A percentile compares a stretch with the other conserved stretches of the same genome.
Conservation (phyloP, 2,888 invertebrate species). For the Orgyia antiqua region DNA sequence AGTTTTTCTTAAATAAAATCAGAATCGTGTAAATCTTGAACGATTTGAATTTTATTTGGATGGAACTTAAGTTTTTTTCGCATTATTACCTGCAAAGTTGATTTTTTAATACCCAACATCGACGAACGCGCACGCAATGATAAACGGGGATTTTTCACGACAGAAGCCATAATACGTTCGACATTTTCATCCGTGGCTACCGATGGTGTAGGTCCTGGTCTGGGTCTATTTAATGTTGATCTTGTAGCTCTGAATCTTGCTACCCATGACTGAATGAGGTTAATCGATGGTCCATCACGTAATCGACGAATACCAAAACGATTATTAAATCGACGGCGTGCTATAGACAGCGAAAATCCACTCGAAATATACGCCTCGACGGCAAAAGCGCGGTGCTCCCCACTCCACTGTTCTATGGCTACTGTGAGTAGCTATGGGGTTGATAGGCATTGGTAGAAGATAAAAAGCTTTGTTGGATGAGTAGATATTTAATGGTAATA, state of each 20-base stretch:
- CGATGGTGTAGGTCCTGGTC: slow-evolving; percentile 2
- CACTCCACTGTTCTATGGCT: too few relatives aligned
- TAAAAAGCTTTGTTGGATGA: too few relatives aligned
- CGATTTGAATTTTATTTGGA: slow-evolving; percentile 4
- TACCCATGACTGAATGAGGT: too few relatives aligned
- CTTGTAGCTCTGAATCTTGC: neutral
- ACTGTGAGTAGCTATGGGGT: too few relatives aligned
- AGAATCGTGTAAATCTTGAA: slow-evolving; percentile 3
- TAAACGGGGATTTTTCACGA: neutral
- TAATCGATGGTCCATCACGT: neutral
- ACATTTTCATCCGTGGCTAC: slow-evolving; percentile 1
- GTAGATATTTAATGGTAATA: too few relatives aligned
- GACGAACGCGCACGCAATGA: neutral
- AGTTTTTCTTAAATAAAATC: slow-evolving; percentile 1
- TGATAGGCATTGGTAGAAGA: too few relatives aligned
- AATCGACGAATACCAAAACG: neutral
- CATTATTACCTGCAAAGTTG: slow-evolving; percentile 3
- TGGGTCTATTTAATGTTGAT: slow-evolving; percentile 3
- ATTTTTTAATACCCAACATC: slow-evolving; percentile 1
- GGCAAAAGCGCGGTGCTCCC: neutral
- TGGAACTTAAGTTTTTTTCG: slow-evolving; percentile 3
- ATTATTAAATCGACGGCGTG: slow-evolving; percentile 1
- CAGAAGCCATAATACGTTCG: too few relatives aligned
- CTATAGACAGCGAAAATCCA: neutral
- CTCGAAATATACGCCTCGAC: neutral